A percentile compares a stretch with the other conserved stretches of the same genome.
Evolutionary conservation across 2,113 vertebrate genomes (phyloP).

Genomic region (Thalassarche chlororhynchos): DNA sequence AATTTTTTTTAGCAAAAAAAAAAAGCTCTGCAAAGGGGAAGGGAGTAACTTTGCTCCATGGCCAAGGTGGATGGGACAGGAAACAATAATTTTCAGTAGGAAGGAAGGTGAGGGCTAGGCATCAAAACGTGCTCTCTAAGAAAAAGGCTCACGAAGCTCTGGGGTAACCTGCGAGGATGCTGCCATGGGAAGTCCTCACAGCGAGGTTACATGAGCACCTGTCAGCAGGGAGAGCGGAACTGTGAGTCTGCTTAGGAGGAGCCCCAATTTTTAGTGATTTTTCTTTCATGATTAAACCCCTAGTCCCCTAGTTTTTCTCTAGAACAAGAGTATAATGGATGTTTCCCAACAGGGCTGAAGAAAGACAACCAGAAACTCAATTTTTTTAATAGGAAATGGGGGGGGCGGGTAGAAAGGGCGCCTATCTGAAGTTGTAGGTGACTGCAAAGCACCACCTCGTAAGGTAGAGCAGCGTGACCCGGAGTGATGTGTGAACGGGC

Average conservation of each 20-base stretch:
- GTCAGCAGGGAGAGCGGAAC: not conserved
- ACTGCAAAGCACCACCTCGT: not conserved
- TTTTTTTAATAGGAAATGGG: not conserved
- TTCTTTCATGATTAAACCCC: not conserved
- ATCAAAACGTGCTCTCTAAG: not conserved
- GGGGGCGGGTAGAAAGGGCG: accelerated
- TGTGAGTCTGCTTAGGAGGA: not conserved
- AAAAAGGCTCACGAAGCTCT: not conserved
- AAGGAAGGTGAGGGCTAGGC: not conserved
- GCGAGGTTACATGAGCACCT: not conserved
- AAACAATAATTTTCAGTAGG: not conserved
- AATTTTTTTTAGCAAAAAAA: not conserved
- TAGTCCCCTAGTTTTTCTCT: not conserved
- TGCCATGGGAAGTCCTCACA: not conserved
- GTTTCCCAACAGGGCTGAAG: not conserved
- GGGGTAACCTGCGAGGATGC: not conserved
- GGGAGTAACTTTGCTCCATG: not conserved
- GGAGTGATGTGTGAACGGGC: not conserved
- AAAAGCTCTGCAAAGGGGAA: not conserved
- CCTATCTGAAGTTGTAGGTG: not conserved
- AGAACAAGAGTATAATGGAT: not conserved
- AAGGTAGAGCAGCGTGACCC: accelerated
- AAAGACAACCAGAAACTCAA: not conserved
- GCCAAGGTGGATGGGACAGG: not conserved
- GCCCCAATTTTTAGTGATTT: not conserved